Conservation (phyloP, 2,113 vertebrate species). For the Marmota monax region DNA sequence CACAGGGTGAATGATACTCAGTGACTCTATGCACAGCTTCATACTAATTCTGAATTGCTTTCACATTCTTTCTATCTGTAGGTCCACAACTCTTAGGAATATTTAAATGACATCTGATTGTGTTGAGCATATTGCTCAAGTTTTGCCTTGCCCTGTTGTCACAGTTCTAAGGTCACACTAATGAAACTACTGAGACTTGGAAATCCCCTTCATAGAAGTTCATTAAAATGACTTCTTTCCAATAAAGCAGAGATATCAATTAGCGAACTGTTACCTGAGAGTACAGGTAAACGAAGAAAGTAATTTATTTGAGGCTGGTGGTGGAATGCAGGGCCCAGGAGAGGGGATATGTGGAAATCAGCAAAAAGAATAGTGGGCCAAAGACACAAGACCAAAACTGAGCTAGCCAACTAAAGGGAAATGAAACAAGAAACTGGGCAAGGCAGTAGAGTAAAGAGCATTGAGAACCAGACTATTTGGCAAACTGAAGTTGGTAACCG, state of each 20-base stretch:
- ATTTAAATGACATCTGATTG: neutral
- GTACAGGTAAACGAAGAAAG: neutral
- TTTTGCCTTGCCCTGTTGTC: neutral
- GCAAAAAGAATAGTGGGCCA: neutral
- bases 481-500: slow-evolving; percentile 41
- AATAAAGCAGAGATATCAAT: neutral
- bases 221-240: slow-evolving; percentile 15
- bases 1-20: neutral
- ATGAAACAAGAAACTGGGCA: slow-evolving; percentile 68
- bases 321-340: neutral
- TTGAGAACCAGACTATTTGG: slow-evolving; percentile 65
- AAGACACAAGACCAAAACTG: slow-evolving; percentile 28
- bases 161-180: slow-evolving; percentile 1
- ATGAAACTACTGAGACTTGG: neutral
- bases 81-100: neutral
- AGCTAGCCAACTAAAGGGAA: slow-evolving; percentile 42
- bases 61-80: neutral
- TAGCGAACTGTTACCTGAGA: neutral
- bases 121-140: neutral
- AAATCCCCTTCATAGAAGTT: neutral
- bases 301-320: slow-evolving; percentile 26
- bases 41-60: slow-evolving; percentile 14
- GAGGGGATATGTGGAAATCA: neutral
- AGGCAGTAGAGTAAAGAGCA: slow-evolving; percentile 15
- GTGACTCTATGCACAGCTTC: neutral